Percentiles rank a stretch among this genome's conserved stretches.
Conservation (phyloP, 2,113 vertebrate genomes). For the Enhydra lutris region DNA sequence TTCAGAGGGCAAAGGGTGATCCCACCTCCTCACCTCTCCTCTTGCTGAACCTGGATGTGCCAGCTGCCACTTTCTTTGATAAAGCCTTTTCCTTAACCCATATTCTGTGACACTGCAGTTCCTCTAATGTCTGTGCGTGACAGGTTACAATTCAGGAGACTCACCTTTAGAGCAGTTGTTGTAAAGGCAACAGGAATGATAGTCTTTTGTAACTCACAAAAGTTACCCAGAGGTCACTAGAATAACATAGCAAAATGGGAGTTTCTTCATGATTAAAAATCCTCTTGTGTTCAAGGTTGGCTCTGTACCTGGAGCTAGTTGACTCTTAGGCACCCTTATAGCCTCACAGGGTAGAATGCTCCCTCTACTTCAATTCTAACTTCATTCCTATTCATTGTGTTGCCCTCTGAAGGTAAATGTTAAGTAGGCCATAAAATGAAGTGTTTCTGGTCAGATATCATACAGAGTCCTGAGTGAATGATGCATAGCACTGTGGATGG, state of each 20-base stretch:
- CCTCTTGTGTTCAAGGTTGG: not conserved
- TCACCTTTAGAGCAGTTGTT: not conserved
- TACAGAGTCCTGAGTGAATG: not conserved
- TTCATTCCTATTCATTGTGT: not conserved
- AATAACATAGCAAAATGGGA: not conserved
- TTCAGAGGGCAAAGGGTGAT: not conserved
- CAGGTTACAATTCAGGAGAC: not conserved
- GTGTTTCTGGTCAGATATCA: not conserved
- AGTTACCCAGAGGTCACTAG: not conserved
- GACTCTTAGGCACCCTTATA: not conserved
- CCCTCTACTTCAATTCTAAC: not conserved
- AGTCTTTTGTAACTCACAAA: not conserved
- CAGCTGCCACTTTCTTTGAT: not conserved
- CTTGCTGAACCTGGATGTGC: not conserved
- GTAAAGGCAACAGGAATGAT: not conserved
- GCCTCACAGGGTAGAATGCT: not conserved
- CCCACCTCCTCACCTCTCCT: not conserved
- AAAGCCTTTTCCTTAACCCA: not conserved
- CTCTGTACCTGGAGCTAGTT: not conserved
- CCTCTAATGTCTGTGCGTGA: rapidly evolving
- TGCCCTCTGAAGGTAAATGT: not conserved
- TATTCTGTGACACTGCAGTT: not conserved
- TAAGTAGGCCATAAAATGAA: not conserved
- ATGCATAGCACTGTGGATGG: not conserved
- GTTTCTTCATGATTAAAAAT: not conserved